phyloP scores from a whole-genome alignment of 2,797 vertebrate genomes.

The Chaenodraco wilsoni region DNA sequence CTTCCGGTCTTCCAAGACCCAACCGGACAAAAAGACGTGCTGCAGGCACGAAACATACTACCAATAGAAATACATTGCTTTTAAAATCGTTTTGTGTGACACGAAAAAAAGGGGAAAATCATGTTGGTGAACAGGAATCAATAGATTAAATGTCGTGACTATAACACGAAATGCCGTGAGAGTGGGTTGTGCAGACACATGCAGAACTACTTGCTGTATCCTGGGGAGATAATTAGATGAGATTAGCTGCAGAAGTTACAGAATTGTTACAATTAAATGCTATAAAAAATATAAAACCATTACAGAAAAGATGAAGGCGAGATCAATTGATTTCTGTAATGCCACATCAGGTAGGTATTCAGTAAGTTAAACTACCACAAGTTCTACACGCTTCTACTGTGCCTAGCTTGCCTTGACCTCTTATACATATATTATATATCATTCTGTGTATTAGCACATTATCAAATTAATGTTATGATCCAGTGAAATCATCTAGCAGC shows the following conservation, averaged over 20 bases:
- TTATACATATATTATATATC: neutral
- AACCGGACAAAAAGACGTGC: no score
- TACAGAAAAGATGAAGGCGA: neutral
- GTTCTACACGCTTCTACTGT: conserved; percentile 8
- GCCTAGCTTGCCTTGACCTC: conserved; percentile 2
- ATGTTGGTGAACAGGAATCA: no score
- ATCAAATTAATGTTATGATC: conserved; percentile 43
- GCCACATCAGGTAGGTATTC: neutral
- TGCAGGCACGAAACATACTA: no score
- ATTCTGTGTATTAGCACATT: conserved; percentile 16
- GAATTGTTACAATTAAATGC: neutral
- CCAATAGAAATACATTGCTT: no score
- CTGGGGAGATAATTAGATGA: conserved; percentile 31
- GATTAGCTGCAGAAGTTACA: neutral
- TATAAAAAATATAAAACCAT: conserved; percentile 18
- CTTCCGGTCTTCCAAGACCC: no score
- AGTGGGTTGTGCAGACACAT: neutral
- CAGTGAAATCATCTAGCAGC: conserved; percentile 14
- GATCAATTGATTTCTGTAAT: neutral
- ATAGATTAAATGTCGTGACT: no score
- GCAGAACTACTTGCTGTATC: conserved; percentile 17
- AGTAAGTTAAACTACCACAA: conserved; percentile 6
- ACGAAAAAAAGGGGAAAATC: no score
- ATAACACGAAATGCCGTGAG: no score
- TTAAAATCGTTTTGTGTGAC: no score